phyloP scores from a whole-genome alignment of 2,797 vertebrate species.

The Harpagifer antarcticus region DNA sequence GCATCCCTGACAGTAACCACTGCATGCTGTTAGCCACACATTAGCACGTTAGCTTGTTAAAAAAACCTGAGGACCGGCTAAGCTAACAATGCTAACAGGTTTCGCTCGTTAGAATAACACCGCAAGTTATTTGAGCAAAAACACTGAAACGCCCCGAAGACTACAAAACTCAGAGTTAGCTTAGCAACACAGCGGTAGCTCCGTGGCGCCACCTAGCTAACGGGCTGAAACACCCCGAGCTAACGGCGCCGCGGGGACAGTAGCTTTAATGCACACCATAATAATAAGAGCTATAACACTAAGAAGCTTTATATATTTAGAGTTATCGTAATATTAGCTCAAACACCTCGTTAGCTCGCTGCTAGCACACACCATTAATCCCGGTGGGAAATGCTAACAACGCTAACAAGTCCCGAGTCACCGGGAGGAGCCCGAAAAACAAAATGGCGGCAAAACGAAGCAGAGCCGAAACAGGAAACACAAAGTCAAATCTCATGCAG shows the following conservation, averaged over 20 bases:
- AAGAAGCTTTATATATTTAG: constrained; percentile 60
- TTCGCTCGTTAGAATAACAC: constrained; percentile 8
- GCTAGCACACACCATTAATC: constrained; percentile 33
- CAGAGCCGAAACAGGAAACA: constrained; percentile 54
- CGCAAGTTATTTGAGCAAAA: too few relatives aligned
- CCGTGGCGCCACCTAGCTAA: too few relatives aligned
- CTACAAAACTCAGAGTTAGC: too few relatives aligned
- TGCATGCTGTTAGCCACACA: not conserved
- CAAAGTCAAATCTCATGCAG: constrained; percentile 72
- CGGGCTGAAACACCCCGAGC: not conserved
- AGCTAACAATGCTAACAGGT: constrained; percentile 23
- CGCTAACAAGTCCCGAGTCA: constrained; percentile 27
- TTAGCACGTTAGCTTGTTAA: too few relatives aligned
- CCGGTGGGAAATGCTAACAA: constrained; percentile 49
- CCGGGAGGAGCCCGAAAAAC: not conserved
- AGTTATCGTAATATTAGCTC: constrained; percentile 33
- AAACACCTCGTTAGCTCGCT: constrained; percentile 48
- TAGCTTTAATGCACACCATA: constrained; percentile 29
- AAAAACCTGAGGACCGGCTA: not conserved
- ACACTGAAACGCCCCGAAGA: too few relatives aligned
- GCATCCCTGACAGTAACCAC: not conserved
- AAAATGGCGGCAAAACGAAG: constrained; percentile 24
- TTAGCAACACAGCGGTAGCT: too few relatives aligned
- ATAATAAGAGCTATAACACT: constrained; percentile 45
- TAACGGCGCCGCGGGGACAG: constrained; percentile 24